Conservation (phyloP, 1,140 invertebrate genomes). For the Parasteatoda tepidariorum region DNA sequence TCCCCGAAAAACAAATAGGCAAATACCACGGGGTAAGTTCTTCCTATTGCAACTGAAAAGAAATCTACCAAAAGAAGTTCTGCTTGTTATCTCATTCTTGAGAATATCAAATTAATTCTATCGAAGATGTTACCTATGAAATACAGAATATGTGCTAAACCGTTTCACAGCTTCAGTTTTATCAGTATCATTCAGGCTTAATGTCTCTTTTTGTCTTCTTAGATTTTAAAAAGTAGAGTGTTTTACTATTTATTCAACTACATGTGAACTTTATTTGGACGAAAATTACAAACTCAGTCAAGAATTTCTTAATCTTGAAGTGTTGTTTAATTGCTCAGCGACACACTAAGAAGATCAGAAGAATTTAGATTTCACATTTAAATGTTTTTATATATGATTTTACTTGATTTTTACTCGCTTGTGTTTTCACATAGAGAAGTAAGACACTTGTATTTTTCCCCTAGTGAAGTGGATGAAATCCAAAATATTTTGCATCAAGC, state of each 20-base stretch:
- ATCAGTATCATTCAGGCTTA: not conserved
- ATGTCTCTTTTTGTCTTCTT: not conserved
- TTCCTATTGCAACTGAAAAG: not conserved
- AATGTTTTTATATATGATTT: conserved; percentile 54
- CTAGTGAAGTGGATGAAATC: conserved; percentile 47
- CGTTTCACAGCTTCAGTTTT: not conserved
- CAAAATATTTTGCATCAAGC: conserved; percentile 31
- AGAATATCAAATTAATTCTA: not conserved
- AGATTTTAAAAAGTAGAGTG: conserved; percentile 9
- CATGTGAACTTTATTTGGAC: not conserved
- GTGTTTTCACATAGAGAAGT: conserved; percentile 44
- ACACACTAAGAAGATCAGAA: not conserved
- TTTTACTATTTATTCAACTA: conserved; percentile 31
- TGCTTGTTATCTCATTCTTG: not conserved
- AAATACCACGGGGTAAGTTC: not conserved
- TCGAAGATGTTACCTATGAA: not conserved
- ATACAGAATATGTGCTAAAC: not conserved
- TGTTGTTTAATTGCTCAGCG: not conserved
- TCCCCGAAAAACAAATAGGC: conserved; percentile 8
- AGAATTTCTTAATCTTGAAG: not conserved
- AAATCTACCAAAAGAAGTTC: not conserved
- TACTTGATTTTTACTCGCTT: conserved; percentile 32
- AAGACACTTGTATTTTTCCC: conserved; percentile 43
- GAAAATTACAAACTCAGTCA: not conserved
- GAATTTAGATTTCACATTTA: conserved; percentile 14